These are phyloP conservation scores for Esperia sulphurella DNA, from an alignment of 2,888 invertebrate genomes.

Conservation along the genomic window DNA sequence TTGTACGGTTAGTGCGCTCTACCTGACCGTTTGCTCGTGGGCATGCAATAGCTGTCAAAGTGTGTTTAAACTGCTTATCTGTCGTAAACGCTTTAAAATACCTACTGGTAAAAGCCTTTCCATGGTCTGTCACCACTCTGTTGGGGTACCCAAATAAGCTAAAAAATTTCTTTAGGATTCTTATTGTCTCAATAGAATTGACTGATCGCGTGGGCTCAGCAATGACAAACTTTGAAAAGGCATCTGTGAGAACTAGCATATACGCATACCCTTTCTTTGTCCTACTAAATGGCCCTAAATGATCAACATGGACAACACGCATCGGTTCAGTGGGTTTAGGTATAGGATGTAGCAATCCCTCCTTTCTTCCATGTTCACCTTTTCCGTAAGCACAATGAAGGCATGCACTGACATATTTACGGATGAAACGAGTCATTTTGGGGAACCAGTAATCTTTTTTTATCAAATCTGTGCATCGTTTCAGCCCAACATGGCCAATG, in stretches of 20 bases:
- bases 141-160: constrained; percentile 14
- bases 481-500: not conserved
- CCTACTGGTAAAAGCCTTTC: not conserved
- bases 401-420: constrained; percentile 1
- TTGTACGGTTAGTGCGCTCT: not conserved
- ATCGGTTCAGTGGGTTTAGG: not conserved
- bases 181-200: not conserved
- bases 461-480: not conserved
- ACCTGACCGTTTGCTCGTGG: not conserved
- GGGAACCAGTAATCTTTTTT: constrained; percentile 1
- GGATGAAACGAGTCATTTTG: not conserved
- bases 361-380: not conserved
- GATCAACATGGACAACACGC: not conserved
- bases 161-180: not conserved
- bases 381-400: not conserved
- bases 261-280: not conserved
- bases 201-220: not conserved
- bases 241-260: not conserved
- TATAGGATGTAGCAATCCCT: constrained; percentile 1
- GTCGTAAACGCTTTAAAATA: constrained; percentile 10
- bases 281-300: not conserved
- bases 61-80: constrained; percentile 9
- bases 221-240: not conserved
- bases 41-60: constrained; percentile 1
- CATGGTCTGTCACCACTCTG: constrained; percentile 12